These are phyloP conservation scores for Rhimphoctona megacephalus DNA, from an alignment of 2,888 invertebrate genomes.

Conservation along the genomic window DNA sequence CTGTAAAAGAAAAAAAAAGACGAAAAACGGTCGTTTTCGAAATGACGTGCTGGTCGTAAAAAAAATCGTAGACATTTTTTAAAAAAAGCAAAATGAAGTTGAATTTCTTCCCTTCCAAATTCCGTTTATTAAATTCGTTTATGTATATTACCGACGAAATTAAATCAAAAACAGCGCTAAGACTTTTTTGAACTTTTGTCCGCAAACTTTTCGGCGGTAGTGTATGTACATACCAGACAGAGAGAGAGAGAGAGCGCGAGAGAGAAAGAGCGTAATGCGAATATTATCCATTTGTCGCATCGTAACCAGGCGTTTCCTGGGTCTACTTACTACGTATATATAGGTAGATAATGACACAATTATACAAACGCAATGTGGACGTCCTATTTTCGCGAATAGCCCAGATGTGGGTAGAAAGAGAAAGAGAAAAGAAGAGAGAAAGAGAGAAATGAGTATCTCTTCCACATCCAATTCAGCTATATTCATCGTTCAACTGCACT, in stretches of 20 bases:
- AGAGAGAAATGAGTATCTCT: conserved; percentile 7
- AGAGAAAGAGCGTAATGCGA: conserved; percentile 59
- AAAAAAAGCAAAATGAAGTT: too few species aligned
- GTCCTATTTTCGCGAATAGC: conserved; percentile 60
- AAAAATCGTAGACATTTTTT: too few species aligned
- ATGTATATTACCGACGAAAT: too few species aligned
- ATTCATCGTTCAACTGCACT: conserved; percentile 43
- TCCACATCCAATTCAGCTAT: conserved; percentile 43
- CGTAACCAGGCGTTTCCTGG: conserved; percentile 70
- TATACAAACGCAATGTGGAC: conserved; percentile 52
- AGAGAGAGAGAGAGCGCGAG: conserved; percentile 23
- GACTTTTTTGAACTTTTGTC: too few species aligned
- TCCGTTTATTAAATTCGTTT: too few species aligned
- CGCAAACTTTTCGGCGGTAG: too few species aligned
- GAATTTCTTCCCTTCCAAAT: too few species aligned
- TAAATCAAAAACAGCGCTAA: too few species aligned
- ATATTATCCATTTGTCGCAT: conserved; percentile 71
- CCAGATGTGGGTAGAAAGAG: conserved; percentile 41
- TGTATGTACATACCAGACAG: background rate
- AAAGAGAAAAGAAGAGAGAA: background rate
- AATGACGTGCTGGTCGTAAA: too few species aligned
- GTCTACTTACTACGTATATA: conserved; percentile 36
- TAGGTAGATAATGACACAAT: conserved; percentile 49
- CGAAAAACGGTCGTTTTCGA: too few species aligned
- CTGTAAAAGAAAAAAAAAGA: too few species aligned